Percentiles rank a stretch among this genome's conserved stretches.
Evolutionary conservation across 2,797 vertebrate species (phyloP).

Genomic region (Sebastes steindachneri): DNA sequence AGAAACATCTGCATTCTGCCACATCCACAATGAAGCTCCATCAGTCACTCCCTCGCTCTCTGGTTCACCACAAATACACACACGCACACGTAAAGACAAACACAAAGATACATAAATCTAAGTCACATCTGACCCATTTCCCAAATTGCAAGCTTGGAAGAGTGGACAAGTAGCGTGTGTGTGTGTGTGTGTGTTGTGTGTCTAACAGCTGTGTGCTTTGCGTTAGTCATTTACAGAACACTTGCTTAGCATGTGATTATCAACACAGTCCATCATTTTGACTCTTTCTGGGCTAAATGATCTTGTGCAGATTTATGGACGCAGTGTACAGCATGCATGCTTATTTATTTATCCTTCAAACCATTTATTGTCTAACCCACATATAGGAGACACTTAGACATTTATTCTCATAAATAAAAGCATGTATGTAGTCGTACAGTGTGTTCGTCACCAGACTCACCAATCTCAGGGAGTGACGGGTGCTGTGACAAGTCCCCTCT

Average conservation of each 20-base stretch:
- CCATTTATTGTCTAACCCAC: constrained; percentile 33
- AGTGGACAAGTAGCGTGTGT: constrained; percentile 25
- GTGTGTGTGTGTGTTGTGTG: not conserved
- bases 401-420: constrained; percentile 23
- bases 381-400: constrained; percentile 5
- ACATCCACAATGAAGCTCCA: constrained; percentile 57
- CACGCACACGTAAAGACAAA: constrained; percentile 29
- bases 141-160: constrained; percentile 58
- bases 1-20: constrained; percentile 79
- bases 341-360: constrained; percentile 39
- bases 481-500: constrained; percentile 30
- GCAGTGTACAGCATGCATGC: constrained; percentile 9
- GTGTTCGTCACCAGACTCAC: constrained; percentile 4
- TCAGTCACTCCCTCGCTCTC: constrained; percentile 57
- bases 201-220: constrained; percentile 9
- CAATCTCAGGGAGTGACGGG: constrained; percentile 21
- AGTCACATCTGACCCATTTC: constrained; percentile 68
- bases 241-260: constrained; percentile 66
- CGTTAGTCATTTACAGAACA: constrained; percentile 55
- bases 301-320: constrained; percentile 55
- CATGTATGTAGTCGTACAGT: constrained; percentile 1
- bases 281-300: constrained; percentile 56
- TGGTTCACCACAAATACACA: constrained; percentile 38
- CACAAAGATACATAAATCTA: constrained; percentile 60
- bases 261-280: constrained; percentile 65